phyloP scores from a whole-genome alignment of 2,888 invertebrate species.

The Junonia oenone region DNA sequence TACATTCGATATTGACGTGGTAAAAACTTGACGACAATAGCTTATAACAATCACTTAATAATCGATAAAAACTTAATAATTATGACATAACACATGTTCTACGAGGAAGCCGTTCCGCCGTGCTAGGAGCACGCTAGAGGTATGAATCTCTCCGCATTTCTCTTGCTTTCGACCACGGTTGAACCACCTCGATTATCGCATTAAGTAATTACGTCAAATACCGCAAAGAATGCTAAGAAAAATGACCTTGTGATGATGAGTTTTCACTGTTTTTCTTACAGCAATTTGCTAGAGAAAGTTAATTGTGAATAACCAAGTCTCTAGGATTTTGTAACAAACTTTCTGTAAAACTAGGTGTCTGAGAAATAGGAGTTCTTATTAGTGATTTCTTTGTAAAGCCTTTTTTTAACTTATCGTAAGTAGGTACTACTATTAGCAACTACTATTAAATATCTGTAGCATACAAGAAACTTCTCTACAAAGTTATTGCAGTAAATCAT shows the following conservation, averaged over 20 bases:
- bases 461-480: too few species aligned
- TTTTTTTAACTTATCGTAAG: too few species aligned
- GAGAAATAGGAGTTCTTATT: background rate
- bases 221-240: background rate
- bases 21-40: background rate
- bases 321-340: background rate
- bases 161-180: slow-evolving; percentile 65
- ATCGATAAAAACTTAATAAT: background rate
- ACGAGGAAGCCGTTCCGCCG: slow-evolving; percentile 19
- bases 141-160: slow-evolving; percentile 71
- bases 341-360: background rate
- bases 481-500: too few species aligned
- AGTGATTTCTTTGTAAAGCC: too few species aligned
- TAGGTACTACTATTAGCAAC: too few species aligned
- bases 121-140: slow-evolving; percentile 36
- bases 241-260: slow-evolving; percentile 3
- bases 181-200: slow-evolving; percentile 62
- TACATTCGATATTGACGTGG: too few species aligned
- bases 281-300: background rate
- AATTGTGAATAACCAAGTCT: background rate
- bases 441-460: too few species aligned
- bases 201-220: slow-evolving; percentile 50
- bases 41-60: background rate
- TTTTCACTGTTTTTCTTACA: slow-evolving; percentile 1
- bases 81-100: background rate